Conservation (phyloP, 2,888 invertebrate species). For the Operophtera brumata region DNA sequence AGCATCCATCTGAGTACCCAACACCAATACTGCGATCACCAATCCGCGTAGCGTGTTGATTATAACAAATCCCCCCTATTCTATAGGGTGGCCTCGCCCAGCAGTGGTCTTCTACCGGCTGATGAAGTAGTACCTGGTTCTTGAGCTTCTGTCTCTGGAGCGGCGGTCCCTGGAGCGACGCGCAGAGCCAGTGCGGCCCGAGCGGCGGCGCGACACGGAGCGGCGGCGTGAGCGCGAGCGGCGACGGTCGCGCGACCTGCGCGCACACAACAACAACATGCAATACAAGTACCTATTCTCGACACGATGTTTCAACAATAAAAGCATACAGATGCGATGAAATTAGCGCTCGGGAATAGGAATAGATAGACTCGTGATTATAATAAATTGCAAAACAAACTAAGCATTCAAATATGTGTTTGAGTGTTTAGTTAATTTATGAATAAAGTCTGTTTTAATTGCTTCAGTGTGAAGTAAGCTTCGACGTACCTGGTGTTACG, state of each 20-base stretch:
- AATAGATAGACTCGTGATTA: background rate
- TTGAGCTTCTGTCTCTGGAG: slow-evolving; percentile 63
- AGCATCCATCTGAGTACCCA: too few relatives aligned
- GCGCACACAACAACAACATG: slow-evolving; percentile 7
- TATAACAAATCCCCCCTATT: too few relatives aligned
- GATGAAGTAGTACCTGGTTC: slow-evolving; percentile 68
- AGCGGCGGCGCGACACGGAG: slow-evolving; percentile 66
- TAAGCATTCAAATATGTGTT: too few relatives aligned
- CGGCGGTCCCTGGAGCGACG: slow-evolving; percentile 63
- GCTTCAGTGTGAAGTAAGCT: background rate
- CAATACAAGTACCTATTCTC: background rate
- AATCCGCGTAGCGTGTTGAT: too few relatives aligned
- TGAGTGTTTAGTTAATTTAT: too few relatives aligned
- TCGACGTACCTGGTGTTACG: background rate
- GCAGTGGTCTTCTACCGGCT: too few relatives aligned
- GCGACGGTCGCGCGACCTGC: slow-evolving; percentile 67
- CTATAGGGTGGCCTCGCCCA: too few relatives aligned
- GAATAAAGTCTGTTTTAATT: background rate
- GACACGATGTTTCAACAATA: background rate
- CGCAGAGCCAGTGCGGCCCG: slow-evolving; percentile 64
- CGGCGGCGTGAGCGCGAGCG: slow-evolving; percentile 68
- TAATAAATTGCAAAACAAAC: too few relatives aligned
- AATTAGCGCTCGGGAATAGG: background rate
- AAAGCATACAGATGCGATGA: background rate
- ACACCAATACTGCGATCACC: too few relatives aligned